Conservation (phyloP, 1,140 invertebrate genomes). For the Cheumatopsyche charites region DNA sequence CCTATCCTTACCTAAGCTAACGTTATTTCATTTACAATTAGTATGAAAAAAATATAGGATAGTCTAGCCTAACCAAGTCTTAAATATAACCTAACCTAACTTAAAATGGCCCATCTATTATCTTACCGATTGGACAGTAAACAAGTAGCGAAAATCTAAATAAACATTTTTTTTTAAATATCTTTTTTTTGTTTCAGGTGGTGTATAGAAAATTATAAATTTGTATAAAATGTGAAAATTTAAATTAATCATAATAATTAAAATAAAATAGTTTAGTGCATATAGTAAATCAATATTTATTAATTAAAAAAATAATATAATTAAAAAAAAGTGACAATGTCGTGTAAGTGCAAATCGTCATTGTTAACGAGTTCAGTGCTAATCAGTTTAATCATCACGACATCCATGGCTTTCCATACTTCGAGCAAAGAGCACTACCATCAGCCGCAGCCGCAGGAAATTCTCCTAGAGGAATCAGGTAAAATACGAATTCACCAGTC, state of each 20-base stretch:
- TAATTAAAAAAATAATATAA: background rate
- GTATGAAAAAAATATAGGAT: no score
- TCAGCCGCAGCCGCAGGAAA: slow-evolving; percentile 32
- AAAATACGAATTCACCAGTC: background rate
- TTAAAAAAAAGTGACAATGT: slow-evolving; percentile 9
- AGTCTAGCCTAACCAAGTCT: no score
- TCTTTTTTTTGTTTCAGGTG: background rate
- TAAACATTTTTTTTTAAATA: no score
- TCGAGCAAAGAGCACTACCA: slow-evolving; percentile 8
- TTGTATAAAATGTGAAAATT: slow-evolving; percentile 3
- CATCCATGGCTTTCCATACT: background rate
- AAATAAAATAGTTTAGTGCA: slow-evolving; percentile 5
- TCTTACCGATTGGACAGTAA: no score
- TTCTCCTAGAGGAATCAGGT: slow-evolving; percentile 33
- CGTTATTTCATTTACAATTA: no score
- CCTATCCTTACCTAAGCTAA: no score
- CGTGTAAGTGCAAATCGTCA: background rate
- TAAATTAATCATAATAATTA: background rate
- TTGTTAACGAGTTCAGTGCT: slow-evolving; percentile 4
- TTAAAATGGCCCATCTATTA: no score
- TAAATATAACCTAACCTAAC: no score
- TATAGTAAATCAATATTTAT: background rate
- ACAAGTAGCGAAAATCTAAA: no score
- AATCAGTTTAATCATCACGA: background rate
- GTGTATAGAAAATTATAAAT: background rate